A percentile compares a stretch with the other conserved stretches of the same genome.
Conservation (phyloP, 2,888 invertebrate species). For the Chymomyza amoena region DNA sequence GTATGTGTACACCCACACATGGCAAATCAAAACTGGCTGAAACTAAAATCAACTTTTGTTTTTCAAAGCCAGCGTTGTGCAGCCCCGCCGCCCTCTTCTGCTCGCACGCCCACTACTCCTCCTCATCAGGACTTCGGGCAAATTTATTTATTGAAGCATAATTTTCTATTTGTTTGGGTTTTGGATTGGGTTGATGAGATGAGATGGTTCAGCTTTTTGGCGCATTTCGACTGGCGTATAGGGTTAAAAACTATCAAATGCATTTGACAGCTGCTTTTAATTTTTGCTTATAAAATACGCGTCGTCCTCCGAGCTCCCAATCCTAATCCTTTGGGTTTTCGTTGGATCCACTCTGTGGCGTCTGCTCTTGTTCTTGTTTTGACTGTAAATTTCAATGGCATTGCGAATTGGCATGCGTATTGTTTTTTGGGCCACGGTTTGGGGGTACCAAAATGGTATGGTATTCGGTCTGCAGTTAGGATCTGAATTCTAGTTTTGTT, state of each 20-base stretch:
- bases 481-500: neutral
- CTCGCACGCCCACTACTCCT: too few species aligned
- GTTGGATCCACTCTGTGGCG: neutral
- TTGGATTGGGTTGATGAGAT: neutral
- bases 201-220: neutral
- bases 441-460: neutral
- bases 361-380: constrained; percentile 24
- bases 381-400: constrained; percentile 28
- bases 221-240: neutral
- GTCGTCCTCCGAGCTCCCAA: neutral
- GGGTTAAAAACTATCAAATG: constrained; percentile 60
- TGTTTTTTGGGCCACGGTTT: neutral
- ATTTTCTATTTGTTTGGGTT: constrained; percentile 49
- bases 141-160: constrained; percentile 68
- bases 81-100: neutral
- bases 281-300: constrained; percentile 29
- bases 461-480: too few species aligned
- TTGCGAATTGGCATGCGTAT: constrained; percentile 15
- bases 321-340: neutral
- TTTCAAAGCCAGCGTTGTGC: constrained; percentile 18
- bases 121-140: constrained; percentile 9
- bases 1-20: neutral
- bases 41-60: constrained; percentile 52
- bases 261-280: constrained; percentile 66
- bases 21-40: constrained; percentile 52